Evolutionary conservation across 2,888 invertebrate genomes (phyloP), one percentile per base, ranked within the genome.

Genomic region (Dichetophora obliterata): DNA sequence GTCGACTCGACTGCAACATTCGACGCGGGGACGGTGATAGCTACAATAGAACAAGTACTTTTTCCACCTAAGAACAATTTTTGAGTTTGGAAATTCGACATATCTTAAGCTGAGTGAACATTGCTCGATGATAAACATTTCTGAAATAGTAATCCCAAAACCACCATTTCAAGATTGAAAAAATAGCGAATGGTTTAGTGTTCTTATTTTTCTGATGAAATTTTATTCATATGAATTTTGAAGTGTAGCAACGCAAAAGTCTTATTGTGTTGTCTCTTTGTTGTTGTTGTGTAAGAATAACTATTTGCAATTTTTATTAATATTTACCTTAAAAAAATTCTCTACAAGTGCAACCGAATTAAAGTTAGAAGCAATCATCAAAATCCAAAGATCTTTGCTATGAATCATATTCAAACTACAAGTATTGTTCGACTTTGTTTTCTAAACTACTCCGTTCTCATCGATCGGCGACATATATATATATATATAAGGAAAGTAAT

Each of bases 211-310:
- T 66, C 16, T 31, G 5, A 54, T 54, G 11, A 74, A 37, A 54
- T 74, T 74, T 66, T 74, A 66, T 74, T 66, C 5, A 59, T 16
- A 66, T 66, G 74, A 74, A 74, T 54, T 66, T 74, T 74, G 73
- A 34, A 37, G 50, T 74, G 66, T 74, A 54, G 74, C 74, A 74
- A 59, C 66, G 54, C 54, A 66, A 66, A 54, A 22, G 37, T 59
- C 59, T 59, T 71, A 16, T 37, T 50, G 50, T 48, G 22, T 71
- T 24, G n/a, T n/a, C n/a, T n/a, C n/a, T n/a, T 57, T 59, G 27
- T 59, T 59, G 59, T 27, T 59, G 24, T 16, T 14, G 16, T 59
- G 19, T 72, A 59, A 27, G 24, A 48, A 61, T 70, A 34, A 22
- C 27, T 52, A 34, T 54, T 54, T 54, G 54, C 70, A 70, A 70